A percentile compares a stretch with the other conserved stretches of the same genome.
These are phyloP conservation scores for Stictonetta naevosa DNA, from an alignment of 2,113 vertebrate species.

Conservation along the genomic window DNA sequence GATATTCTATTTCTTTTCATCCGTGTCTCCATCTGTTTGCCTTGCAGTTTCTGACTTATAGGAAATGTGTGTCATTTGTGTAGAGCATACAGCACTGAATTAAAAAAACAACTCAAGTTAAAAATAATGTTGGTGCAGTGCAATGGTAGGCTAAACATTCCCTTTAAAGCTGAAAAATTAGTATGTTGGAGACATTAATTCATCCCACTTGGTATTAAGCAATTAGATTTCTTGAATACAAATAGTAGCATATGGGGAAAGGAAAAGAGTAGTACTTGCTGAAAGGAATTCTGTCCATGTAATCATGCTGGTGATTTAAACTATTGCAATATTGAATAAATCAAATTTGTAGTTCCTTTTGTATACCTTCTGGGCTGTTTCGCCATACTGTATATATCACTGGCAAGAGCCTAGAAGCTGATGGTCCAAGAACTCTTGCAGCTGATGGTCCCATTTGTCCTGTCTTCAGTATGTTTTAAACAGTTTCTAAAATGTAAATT, in stretches of 20 bases:
- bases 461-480: neutral
- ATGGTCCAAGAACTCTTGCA: neutral
- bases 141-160: conserved; percentile 19
- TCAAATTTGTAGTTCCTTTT: neutral
- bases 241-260: conserved; percentile 25
- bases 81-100: neutral
- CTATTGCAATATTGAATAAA: neutral
- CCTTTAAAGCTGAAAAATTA: neutral
- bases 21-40: conserved; percentile 21
- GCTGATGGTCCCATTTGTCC: fast-evolving
- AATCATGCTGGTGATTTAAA: neutral
- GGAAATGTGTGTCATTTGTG: neutral
- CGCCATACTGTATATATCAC: neutral
- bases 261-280: neutral
- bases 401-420: neutral
- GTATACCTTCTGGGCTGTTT: neutral
- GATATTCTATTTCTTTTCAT: neutral
- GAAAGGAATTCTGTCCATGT: neutral
- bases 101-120: neutral
- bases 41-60: neutral
- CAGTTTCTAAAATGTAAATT: neutral
- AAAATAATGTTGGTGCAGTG: neutral
- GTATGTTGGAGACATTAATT: neutral
- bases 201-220: conserved; percentile 19
- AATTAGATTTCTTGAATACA: conserved; percentile 14